Evolutionary conservation across 2,888 invertebrate genomes (phyloP).

Genomic region (Neoaliturus tenellus): DNA sequence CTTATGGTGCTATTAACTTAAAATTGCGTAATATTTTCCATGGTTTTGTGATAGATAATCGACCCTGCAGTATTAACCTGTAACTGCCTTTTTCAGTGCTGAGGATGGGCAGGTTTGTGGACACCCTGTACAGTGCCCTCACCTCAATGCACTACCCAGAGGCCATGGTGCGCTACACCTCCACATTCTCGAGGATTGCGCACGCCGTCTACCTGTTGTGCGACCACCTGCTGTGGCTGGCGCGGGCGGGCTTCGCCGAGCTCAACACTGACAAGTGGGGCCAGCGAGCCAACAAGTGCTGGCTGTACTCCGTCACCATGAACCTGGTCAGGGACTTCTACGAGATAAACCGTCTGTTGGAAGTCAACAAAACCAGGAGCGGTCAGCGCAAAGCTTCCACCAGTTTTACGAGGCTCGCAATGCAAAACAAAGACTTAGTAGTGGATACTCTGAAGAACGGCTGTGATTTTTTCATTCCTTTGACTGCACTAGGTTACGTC

Average conservation of each 20-base stretch:
- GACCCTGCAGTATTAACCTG: no score
- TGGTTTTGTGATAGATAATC: no score
- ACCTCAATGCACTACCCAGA: constrained; percentile 85
- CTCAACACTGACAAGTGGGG: constrained; percentile 87
- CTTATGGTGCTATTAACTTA: no score
- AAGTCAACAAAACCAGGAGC: constrained; percentile 72
- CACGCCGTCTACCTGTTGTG: constrained; percentile 87
- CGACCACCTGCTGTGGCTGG: constrained; percentile 92
- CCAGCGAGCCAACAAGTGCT: constrained; percentile 85
- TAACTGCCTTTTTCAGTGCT: constrained; percentile 86
- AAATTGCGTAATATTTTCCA: no score
- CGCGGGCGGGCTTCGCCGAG: constrained; percentile 80
- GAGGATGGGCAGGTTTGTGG: constrained; percentile 89
- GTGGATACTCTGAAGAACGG: constrained; percentile 91
- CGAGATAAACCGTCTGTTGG: constrained; percentile 82
- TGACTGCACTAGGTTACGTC: constrained; percentile 87
- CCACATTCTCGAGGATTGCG: constrained; percentile 87
- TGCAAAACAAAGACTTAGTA: constrained; percentile 79
- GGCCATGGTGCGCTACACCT: constrained; percentile 80
- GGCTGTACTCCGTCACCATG: constrained; percentile 88
- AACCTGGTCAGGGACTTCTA: constrained; percentile 90
- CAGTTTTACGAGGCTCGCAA: constrained; percentile 18
- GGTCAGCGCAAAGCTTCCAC: constrained; percentile 7
- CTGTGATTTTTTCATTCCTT: constrained; percentile 91
- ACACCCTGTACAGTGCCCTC: constrained; percentile 85